Percentiles rank a stretch among this genome's conserved stretches.
Conservation (phyloP, 2,888 invertebrate genomes). For the Napeogenes inachia region DNA sequence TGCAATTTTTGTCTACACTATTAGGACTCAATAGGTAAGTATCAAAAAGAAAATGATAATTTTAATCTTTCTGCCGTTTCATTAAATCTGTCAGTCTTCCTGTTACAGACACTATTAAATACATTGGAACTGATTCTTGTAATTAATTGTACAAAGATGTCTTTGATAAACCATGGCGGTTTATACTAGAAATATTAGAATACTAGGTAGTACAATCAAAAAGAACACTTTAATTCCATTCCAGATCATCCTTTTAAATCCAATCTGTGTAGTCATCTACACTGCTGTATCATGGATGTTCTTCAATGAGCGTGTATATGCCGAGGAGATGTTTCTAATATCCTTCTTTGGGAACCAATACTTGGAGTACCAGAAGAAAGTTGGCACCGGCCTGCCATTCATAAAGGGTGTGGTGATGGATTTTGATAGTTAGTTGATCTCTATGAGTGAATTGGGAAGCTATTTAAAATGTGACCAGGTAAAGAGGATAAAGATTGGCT, state of each 20-base stretch:
- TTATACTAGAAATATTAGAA: too few species aligned
- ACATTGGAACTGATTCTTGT: too few species aligned
- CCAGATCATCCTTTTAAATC: slow-evolving; percentile 91
- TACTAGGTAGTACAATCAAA: not conserved
- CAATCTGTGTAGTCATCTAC: slow-evolving; percentile 90
- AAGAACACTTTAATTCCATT: slow-evolving; percentile 29
- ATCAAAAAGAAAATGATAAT: too few species aligned
- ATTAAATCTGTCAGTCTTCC: too few species aligned
- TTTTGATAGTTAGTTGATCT: slow-evolving; percentile 14
- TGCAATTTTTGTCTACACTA: too few species aligned
- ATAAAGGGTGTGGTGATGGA: slow-evolving; percentile 82
- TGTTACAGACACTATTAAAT: too few species aligned
- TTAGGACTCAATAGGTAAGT: too few species aligned
- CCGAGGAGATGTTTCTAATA: slow-evolving; percentile 92
- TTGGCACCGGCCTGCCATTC: slow-evolving; percentile 92
- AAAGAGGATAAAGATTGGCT: too few species aligned
- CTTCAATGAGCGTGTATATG: slow-evolving; percentile 89
- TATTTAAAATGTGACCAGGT: not conserved
- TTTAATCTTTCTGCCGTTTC: too few species aligned
- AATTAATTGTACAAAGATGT: too few species aligned
- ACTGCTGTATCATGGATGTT: slow-evolving; percentile 92
- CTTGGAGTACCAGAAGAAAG: slow-evolving; percentile 87
- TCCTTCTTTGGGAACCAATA: slow-evolving; percentile 96
- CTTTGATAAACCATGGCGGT: too few species aligned
- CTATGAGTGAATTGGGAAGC: not conserved